phyloP scores from a whole-genome alignment of 1,140 invertebrate species.

The Drosophila lacertosa region DNA sequence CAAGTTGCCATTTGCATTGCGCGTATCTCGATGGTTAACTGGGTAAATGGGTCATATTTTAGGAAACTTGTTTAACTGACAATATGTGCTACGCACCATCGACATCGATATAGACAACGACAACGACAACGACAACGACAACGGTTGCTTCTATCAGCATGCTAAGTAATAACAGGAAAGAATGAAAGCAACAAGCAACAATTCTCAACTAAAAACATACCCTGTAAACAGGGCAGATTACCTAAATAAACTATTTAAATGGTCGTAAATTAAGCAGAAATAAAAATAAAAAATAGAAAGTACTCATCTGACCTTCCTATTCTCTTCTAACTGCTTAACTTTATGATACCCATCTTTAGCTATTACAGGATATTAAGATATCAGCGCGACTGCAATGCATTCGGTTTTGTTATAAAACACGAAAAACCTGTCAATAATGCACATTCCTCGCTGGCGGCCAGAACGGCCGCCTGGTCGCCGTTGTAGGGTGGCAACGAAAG shows the following conservation, averaged over 20 bases:
- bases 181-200: neutral
- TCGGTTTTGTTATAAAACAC: constrained; percentile 44
- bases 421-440: constrained; percentile 52
- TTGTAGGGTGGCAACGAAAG: constrained; percentile 28
- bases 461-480: neutral
- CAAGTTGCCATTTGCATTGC: constrained; percentile 33
- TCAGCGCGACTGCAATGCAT: constrained; percentile 33
- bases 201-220: neutral
- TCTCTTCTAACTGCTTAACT: neutral
- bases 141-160: constrained; percentile 58
- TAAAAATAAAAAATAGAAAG: no score
- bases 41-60: constrained; percentile 81
- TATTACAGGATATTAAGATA: constrained; percentile 1
- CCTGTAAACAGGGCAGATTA: neutral
- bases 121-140: no score
- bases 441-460: constrained; percentile 24
- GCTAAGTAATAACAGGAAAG: constrained; percentile 41
- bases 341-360: neutral
- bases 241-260: no score
- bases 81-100: constrained; percentile 41
- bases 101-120: constrained; percentile 45
- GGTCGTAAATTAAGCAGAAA: no score
- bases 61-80: constrained; percentile 72
- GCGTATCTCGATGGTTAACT: constrained; percentile 49
- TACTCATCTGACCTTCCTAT: no score